Conservation (phyloP, 1,140 invertebrate genomes). For the Ptiloglossa arizonensis region DNA sequence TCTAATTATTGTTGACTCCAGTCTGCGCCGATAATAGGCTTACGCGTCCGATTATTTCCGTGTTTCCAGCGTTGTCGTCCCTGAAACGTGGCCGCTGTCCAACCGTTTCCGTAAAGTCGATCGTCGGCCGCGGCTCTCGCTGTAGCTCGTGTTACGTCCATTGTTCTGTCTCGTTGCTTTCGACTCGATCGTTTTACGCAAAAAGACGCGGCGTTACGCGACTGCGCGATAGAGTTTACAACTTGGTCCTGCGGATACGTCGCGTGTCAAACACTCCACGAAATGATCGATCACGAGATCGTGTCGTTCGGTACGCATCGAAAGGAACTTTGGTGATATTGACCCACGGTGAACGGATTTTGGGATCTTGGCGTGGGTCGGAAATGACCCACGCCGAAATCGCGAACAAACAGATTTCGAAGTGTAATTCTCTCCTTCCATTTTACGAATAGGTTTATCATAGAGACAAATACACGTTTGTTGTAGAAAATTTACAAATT, state of each 20-base stretch:
- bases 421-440: too few species aligned
- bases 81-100: slow-evolving; percentile 22
- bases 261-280: not conserved
- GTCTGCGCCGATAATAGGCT: slow-evolving; percentile 59
- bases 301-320: too few species aligned
- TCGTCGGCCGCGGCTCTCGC: slow-evolving; percentile 20
- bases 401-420: too few species aligned
- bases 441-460: too few species aligned
- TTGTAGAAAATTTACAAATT: too few species aligned
- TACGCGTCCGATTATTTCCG: slow-evolving; percentile 59
- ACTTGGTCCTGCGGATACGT: too few species aligned
- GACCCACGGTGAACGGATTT: too few species aligned
- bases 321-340: too few species aligned
- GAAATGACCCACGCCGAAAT: too few species aligned
- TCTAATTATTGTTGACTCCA: slow-evolving; percentile 65
- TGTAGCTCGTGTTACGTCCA: slow-evolving; percentile 20
- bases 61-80: slow-evolving; percentile 41
- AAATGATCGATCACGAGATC: not conserved
- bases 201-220: slow-evolving; percentile 1
- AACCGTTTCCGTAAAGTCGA: slow-evolving; percentile 36
- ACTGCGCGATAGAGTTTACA: not conserved
- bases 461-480: too few species aligned
- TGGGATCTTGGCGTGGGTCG: too few species aligned
- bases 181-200: not conserved
- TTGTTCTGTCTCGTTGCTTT: slow-evolving; percentile 28